Evolutionary conservation across 2,113 vertebrate species (phyloP), one percentile per base, ranked within the genome.

Genomic region (Numida meleagris): DNA sequence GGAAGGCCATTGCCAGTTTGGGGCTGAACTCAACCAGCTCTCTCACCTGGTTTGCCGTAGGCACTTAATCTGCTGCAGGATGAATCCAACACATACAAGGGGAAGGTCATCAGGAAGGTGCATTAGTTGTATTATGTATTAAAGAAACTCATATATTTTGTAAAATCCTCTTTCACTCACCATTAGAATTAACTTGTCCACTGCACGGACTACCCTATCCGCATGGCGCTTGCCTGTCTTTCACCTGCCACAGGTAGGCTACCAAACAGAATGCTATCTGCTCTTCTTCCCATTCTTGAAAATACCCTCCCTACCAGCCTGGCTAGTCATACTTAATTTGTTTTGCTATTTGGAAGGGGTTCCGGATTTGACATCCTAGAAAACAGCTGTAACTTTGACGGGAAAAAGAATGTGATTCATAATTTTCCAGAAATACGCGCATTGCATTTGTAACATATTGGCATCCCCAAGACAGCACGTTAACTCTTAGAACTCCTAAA

Each of bases 381-480:
- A 78, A 93, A 86, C 95, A 96, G 92, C 92, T 94, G 95, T 90
- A 23, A 50, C 63, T 92, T 92, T 96, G 91, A 94, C 90, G 63
- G 92, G 94, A 96, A 96, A 51, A 82, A 94, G 33, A 67, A 51
- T 1, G 43, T 96, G 96, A 96, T 92, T 96, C 94, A 96, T 90
- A 27, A 61, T 84, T 96, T 96, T 96, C 96, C 90, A 93, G 95
- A 92, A 95, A 75, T 67, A 45, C 34, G n/a, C 72, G 15, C 85
- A 58, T 93, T 74, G n/a, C 90, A 59, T 42, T 81, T 14, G 57
- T 77, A 66, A 34, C 58, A 24, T 53, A 18, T 17, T 61, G 62
- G 82, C 86, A 90, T 43, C 65, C 90, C 77, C 94, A 63, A 66
- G 66, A 75, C 63, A 81, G 31, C 66, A 71, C 3, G 4, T 25